Conservation (phyloP, 2,797 vertebrate species). For the Acrocephalus scirpaceus region DNA sequence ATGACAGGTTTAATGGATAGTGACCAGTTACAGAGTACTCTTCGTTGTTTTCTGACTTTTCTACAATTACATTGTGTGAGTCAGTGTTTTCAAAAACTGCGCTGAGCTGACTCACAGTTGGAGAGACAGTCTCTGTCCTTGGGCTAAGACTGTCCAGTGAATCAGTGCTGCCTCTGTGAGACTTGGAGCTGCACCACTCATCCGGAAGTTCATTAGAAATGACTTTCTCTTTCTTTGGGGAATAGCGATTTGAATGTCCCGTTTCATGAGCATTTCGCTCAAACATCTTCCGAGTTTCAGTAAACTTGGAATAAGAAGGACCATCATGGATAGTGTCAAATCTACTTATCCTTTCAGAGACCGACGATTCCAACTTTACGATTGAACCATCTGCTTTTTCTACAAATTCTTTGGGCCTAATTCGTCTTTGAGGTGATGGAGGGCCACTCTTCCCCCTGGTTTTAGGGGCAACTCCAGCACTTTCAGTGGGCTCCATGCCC, state of each 20-base stretch:
- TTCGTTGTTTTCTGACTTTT: conserved; percentile 77
- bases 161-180: conserved; percentile 93
- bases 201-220: conserved; percentile 87
- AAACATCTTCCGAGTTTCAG: conserved; percentile 94
- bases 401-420: conserved; percentile 89
- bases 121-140: conserved; percentile 92
- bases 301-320: conserved; percentile 88
- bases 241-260: conserved; percentile 87
- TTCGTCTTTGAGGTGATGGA: conserved; percentile 85
- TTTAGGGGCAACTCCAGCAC: conserved; percentile 56
- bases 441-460: conserved; percentile 76
- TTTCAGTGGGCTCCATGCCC: conserved; percentile 86
- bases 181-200: conserved; percentile 88
- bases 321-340: conserved; percentile 79
- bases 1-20: conserved; percentile 76
- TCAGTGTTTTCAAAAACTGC: conserved; percentile 94
- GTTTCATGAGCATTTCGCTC: conserved; percentile 87
- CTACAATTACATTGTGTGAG: conserved; percentile 70
- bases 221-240: conserved; percentile 87
- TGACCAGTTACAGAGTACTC: conserved; percentile 85
- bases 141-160: conserved; percentile 96
- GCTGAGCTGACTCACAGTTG: conserved; percentile 96
- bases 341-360: conserved; percentile 84
- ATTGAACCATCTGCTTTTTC: conserved; percentile 89
- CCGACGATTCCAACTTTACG: conserved; percentile 81